Conservation (phyloP, 1,140 invertebrate species). For the Eupristina koningsbergeri region DNA sequence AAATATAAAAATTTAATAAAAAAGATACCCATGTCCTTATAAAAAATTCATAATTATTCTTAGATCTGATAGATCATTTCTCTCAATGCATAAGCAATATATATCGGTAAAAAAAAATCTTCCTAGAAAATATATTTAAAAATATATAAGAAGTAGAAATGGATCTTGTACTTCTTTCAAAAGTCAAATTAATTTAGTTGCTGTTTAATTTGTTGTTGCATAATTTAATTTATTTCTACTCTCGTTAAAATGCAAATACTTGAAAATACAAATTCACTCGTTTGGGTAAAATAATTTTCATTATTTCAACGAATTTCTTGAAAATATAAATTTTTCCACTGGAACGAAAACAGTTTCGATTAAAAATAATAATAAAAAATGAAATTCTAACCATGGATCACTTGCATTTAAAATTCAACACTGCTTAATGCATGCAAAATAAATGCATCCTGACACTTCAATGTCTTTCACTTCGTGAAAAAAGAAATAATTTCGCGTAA, state of each 20-base stretch:
- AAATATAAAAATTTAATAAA: neutral
- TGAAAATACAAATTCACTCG: neutral
- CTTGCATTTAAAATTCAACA: slow-evolving; percentile 21
- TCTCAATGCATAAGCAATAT: too few species aligned
- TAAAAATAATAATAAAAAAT: neutral
- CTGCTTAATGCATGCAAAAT: slow-evolving; percentile 15
- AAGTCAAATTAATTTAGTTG: too few species aligned
- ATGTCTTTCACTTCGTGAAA: neutral
- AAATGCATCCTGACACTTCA: neutral
- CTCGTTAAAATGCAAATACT: neutral
- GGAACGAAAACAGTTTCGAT: neutral
- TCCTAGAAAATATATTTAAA: too few species aligned
- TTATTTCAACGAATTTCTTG: neutral
- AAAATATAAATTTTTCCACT: neutral
- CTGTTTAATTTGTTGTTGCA: neutral
- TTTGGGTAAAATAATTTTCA: neutral
- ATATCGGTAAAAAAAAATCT: too few species aligned
- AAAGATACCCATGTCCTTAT: neutral
- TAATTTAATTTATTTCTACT: neutral
- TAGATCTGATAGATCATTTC: too few species aligned
- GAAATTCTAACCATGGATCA: neutral
- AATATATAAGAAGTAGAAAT: too few species aligned
- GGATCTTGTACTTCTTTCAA: too few species aligned
- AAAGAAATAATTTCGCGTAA: slow-evolving; percentile 22
- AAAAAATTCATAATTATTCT: too few species aligned